Conservation (phyloP, 1,140 invertebrate species). For the Drosophila watanabei region DNA sequence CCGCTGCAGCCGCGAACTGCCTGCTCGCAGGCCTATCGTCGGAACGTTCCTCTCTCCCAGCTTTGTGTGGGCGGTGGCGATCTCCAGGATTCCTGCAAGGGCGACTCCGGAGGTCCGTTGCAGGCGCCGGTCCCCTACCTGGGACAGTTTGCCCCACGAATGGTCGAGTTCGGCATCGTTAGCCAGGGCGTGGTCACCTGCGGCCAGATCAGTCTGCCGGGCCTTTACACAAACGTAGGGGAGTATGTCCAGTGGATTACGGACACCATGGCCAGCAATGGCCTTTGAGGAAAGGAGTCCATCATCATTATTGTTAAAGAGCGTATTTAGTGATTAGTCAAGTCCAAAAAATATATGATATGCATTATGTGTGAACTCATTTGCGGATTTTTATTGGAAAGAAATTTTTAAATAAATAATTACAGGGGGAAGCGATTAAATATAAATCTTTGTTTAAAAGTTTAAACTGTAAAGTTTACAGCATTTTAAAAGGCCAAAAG, state of each 20-base stretch:
- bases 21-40: constrained; percentile 50
- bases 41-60: constrained; percentile 50
- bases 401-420: neutral
- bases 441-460: neutral
- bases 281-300: constrained; percentile 28
- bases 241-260: constrained; percentile 86
- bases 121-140: constrained; percentile 54
- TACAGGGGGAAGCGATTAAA: neutral
- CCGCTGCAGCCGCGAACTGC: constrained; percentile 42
- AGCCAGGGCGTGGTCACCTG: constrained; percentile 87
- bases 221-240: constrained; percentile 85
- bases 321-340: constrained; percentile 20
- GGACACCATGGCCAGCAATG: constrained; percentile 78
- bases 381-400: neutral
- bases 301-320: constrained; percentile 7
- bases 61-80: constrained; percentile 75
- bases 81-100: constrained; percentile 87
- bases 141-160: constrained; percentile 50
- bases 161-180: constrained; percentile 86
- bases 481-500: no score
- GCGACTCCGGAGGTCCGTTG: constrained; percentile 86
- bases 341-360: constrained; percentile 14
- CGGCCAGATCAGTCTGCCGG: constrained; percentile 81
- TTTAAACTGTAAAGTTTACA: no score
- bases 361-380: constrained; percentile 6